Evolutionary conservation across 2,797 vertebrate genomes (phyloP), one percentile per base, ranked within the genome.

Genomic region (Borostomias antarcticus): DNA sequence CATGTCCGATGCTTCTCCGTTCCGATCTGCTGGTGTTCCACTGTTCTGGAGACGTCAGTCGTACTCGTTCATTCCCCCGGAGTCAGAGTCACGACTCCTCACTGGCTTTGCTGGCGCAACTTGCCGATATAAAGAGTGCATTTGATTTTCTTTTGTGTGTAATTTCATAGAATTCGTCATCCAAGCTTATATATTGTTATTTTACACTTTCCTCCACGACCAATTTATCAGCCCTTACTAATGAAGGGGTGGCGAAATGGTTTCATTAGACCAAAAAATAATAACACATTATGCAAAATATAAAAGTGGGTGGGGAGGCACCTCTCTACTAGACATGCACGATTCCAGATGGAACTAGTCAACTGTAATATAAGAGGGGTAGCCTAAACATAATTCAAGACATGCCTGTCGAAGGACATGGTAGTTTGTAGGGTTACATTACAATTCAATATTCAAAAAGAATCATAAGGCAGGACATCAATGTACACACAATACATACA

Each of bases 21-120:
- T 89, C 82, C 73, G 75, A 88, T 86, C 88, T 88, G 88, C 87
- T 92, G 86, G 89, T 90, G 88, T 87, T 92, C 81, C 88, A 85
- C 86, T 86, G 84, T 85, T n/a, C 85, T 70, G 83, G 84, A 81
- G 29, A 86, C 86, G 72, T 78, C 82, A 83, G 78, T 86, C 78
- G 74, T 84, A 87, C 59, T 77, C 82, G 83, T 80, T 78, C 78
- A 75, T 78, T 84, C n/a, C 32, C 81, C 66, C 80, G 84, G 61
- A 68, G 72, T 78, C 68, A 73, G 66, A 3, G 25, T 59, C 23
- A 3, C 15, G 53, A 77, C 76, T 78, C 86, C 72, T 62, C 59
- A 75, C 73, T 80, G 75, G 85, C 80, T 78, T 82, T 23, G 87
- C 78, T 74, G 65, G 65, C 28, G 76, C 64, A 75, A 84, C 83